phyloP scores from a whole-genome alignment of 1,140 invertebrate genomes.

The Anthonomus grandis region DNA sequence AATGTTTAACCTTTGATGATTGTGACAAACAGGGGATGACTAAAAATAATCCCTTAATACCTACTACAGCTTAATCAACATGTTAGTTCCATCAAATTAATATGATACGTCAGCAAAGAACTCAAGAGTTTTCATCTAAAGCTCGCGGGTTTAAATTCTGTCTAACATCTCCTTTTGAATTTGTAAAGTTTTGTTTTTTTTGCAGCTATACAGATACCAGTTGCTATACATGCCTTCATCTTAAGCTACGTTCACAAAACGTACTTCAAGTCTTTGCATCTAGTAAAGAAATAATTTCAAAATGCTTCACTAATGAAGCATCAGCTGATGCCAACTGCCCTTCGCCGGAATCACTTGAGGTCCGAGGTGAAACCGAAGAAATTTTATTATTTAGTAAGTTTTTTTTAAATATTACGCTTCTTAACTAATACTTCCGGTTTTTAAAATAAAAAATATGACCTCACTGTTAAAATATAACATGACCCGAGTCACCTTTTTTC shows the following conservation, averaged over 20 bases:
- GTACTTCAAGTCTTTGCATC: conserved; percentile 64
- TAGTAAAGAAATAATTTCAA: conserved; percentile 52
- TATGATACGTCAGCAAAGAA: too few species aligned
- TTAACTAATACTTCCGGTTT: too few species aligned
- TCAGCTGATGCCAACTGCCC: conserved; percentile 60
- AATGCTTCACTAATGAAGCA: conserved; percentile 62
- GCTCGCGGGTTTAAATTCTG: background rate
- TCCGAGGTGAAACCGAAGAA: conserved; percentile 49
- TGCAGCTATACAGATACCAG: conserved; percentile 52
- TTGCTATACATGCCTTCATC: conserved; percentile 63
- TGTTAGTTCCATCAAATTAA: too few species aligned
- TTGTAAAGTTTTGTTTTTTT: conserved; percentile 14
- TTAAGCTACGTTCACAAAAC: conserved; percentile 59
- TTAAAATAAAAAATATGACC: too few species aligned
- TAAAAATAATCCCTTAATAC: too few species aligned
- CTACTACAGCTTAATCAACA: too few species aligned
- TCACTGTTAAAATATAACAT: too few species aligned
- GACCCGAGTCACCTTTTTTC: too few species aligned
- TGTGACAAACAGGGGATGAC: too few species aligned
- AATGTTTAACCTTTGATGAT: too few species aligned
- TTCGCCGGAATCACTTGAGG: conserved; percentile 49
- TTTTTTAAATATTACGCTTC: too few species aligned
- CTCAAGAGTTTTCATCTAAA: background rate
- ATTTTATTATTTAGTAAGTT: conserved; percentile 57
- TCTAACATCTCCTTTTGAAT: background rate